Percentiles rank a stretch among this genome's conserved stretches.
These are phyloP conservation scores for Mustela nigripes DNA, from an alignment of 2,113 vertebrate species.

Conservation along the genomic window DNA sequence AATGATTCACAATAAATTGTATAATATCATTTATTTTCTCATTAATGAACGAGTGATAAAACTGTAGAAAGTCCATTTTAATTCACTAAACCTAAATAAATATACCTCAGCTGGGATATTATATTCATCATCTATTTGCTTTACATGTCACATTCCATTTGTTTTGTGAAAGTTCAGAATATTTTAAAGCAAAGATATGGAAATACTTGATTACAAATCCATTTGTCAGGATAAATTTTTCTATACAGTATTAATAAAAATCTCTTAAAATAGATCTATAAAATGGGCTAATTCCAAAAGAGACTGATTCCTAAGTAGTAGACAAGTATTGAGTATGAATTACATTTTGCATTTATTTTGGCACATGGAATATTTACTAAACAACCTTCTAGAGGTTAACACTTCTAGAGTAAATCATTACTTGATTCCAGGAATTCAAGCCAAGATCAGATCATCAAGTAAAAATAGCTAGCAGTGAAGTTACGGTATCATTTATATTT, in stretches of 20 bases:
- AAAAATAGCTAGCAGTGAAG: constrained; percentile 74
- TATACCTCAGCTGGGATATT: neutral
- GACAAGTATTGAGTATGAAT: constrained; percentile 24
- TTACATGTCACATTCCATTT: neutral
- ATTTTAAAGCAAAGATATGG: constrained; percentile 34
- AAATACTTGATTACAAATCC: constrained; percentile 32
- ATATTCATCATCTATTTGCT: constrained; percentile 11
- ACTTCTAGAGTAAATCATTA: constrained; percentile 65
- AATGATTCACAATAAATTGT: constrained; percentile 33
- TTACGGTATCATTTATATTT: constrained; percentile 50
- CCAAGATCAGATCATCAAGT: constrained; percentile 69
- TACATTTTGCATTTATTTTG: constrained; percentile 73
- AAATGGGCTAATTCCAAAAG: constrained; percentile 43
- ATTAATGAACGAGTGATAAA: neutral
- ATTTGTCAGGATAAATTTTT: neutral
- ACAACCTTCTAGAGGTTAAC: constrained; percentile 71
- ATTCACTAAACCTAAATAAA: constrained; percentile 52
- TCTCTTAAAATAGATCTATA: constrained; percentile 44
- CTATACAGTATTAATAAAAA: neutral
- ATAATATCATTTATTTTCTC: constrained; percentile 1
- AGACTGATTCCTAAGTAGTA: constrained; percentile 1
- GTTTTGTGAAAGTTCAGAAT: constrained; percentile 42
- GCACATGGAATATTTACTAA: constrained; percentile 69
- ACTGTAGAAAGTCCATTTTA: constrained; percentile 6
- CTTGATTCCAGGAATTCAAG: constrained; percentile 54